phyloP scores from a whole-genome alignment of 2,113 vertebrate species.

The Oncorhynchus masou region DNA sequence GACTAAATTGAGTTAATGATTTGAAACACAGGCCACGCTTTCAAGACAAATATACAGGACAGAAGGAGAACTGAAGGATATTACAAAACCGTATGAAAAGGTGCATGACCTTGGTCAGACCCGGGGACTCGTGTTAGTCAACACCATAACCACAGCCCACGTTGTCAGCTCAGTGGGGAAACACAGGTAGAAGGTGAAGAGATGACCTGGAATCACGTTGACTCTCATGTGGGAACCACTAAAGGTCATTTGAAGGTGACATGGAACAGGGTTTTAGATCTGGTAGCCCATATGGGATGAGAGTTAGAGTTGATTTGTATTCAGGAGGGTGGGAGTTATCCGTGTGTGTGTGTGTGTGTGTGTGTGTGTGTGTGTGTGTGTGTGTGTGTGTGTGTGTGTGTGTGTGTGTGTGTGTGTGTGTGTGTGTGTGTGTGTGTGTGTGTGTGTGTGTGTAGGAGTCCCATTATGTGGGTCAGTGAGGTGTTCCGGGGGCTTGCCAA shows the following conservation, averaged over 20 bases:
- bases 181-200: too few relatives aligned
- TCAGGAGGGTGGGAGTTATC: not conserved
- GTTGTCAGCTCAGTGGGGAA: too few relatives aligned
- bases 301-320: not conserved
- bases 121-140: too few relatives aligned
- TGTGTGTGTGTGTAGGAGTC: slow-evolving; percentile 3
- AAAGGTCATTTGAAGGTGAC: not conserved
- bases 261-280: not conserved
- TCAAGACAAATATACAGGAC: too few relatives aligned
- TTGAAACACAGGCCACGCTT: too few relatives aligned
- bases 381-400: slow-evolving; percentile 24
- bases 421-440: not conserved
- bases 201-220: too few relatives aligned
- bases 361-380: not conserved
- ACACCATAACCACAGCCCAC: too few relatives aligned
- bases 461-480: slow-evolving; percentile 33
- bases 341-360: slow-evolving; percentile 11
- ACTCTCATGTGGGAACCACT: too few relatives aligned
- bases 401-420: slow-evolving; percentile 13
- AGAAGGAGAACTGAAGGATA: too few relatives aligned
- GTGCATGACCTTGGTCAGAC: too few relatives aligned
- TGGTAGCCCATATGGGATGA: not conserved
- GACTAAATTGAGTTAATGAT: too few relatives aligned
- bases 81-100: too few relatives aligned
- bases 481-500: slow-evolving; percentile 44